phyloP scores from a whole-genome alignment of 2,888 invertebrate species.

The Lasioglossum lativentre region DNA sequence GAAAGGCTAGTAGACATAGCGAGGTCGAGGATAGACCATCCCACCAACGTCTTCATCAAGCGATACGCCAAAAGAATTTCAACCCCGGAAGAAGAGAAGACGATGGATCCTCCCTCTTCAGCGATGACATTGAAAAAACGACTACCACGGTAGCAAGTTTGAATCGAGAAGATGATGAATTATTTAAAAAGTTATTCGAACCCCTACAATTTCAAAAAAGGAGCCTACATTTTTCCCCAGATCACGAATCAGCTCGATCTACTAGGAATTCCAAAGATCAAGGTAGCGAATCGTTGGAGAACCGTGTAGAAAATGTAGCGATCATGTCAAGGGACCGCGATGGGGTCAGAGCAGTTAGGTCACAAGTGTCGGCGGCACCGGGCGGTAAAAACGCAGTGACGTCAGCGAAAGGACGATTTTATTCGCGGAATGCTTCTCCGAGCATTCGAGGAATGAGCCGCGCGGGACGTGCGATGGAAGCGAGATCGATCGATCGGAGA shows the following conservation, averaged over 20 bases:
- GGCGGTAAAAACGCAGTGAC: too few species aligned
- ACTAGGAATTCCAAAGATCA: constrained; percentile 13
- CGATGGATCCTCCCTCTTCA: neutral
- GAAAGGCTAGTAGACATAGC: neutral
- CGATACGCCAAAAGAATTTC: neutral
- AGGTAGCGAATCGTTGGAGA: neutral
- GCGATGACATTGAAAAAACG: neutral
- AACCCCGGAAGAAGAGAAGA: neutral
- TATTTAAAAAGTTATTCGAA: constrained; percentile 8
- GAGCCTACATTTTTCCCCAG: constrained; percentile 34
- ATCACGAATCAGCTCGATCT: constrained; percentile 34
- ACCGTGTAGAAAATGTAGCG: neutral
- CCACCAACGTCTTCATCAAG: neutral
- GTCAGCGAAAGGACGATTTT: neutral
- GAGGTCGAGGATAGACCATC: neutral
- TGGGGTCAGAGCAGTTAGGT: neutral
- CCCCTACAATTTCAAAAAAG: constrained; percentile 1
- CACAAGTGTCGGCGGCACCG: neutral
- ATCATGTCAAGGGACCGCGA: neutral
- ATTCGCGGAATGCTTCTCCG: neutral
- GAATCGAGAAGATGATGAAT: neutral
- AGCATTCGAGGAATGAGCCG: neutral
- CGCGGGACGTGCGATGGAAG: neutral
- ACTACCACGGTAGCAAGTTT: too few species aligned
- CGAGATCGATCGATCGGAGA: neutral